phyloP scores from a whole-genome alignment of 2,888 invertebrate genomes.

The Malacosoma neustria region DNA sequence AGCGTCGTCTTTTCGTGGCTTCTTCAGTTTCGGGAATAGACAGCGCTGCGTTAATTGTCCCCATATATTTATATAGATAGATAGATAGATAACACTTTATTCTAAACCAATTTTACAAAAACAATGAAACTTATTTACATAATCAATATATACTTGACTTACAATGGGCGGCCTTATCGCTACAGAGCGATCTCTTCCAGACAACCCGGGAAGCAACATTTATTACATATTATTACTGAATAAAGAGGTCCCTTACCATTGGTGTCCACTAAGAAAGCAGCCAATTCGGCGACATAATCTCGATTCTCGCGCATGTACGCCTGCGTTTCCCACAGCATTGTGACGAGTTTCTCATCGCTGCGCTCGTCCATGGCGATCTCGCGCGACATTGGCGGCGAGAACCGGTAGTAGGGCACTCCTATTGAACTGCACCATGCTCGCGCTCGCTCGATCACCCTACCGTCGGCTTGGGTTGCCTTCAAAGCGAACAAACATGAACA shows the following conservation, averaged over 20 bases:
- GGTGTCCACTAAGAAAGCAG: conserved; percentile 51
- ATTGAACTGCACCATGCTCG: conserved; percentile 93
- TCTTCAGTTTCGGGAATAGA: too few relatives aligned
- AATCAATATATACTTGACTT: too few relatives aligned
- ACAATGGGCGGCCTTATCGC: too few relatives aligned
- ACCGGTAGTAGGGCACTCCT: conserved; percentile 88
- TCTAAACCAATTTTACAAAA: too few relatives aligned
- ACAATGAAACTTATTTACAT: too few relatives aligned
- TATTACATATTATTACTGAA: too few relatives aligned
- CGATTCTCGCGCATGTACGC: conserved; percentile 84
- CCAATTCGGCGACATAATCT: conserved; percentile 75
- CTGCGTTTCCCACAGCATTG: conserved; percentile 93
- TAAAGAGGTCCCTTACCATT: conserved; percentile 1
- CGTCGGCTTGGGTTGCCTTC: conserved; percentile 94
- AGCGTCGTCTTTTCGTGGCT: too few relatives aligned
- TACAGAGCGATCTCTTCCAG: too few relatives aligned
- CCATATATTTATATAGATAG: too few relatives aligned
- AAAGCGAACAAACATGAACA: neutral
- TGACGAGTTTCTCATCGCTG: conserved; percentile 77
- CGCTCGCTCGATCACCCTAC: conserved; percentile 94
- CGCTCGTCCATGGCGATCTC: conserved; percentile 94
- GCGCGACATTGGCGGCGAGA: conserved; percentile 85
- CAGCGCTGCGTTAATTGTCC: too few relatives aligned
- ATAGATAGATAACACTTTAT: too few relatives aligned
- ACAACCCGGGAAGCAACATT: too few relatives aligned